Percentiles rank a stretch among this genome's conserved stretches.
Conservation (phyloP, 1,140 invertebrate genomes). For the Orius laevigatus region DNA sequence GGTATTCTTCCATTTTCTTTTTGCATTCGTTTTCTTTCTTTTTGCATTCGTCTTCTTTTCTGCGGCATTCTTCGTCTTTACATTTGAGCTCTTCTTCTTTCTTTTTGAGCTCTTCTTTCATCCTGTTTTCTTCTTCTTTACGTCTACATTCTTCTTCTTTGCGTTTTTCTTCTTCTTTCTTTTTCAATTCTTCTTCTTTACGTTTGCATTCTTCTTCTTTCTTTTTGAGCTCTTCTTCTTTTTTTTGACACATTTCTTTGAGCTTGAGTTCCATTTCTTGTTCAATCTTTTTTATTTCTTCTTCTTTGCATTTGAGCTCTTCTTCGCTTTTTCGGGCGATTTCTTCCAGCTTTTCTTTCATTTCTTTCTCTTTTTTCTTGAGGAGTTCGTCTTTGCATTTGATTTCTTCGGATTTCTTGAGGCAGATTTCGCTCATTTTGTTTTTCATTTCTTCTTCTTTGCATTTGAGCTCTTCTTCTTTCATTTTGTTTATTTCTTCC, state of each 20-base stretch:
- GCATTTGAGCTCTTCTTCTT: neutral
- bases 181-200: too few relatives aligned
- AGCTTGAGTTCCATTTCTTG: neutral
- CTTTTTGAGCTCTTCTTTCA: neutral
- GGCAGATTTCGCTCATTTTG: too few relatives aligned
- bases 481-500: neutral
- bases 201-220: neutral
- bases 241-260: neutral
- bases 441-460: neutral
- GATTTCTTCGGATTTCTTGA: too few relatives aligned
- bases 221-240: neutral
- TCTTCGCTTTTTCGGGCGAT: neutral
- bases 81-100: neutral
- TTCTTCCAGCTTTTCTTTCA: neutral
- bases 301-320: neutral
- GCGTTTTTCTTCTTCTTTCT: too few relatives aligned
- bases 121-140: neutral
- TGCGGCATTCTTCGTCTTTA: neutral
- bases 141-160: too few relatives aligned
- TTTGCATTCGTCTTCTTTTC: too few relatives aligned
- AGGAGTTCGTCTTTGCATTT: neutral
- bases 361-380: neutral
- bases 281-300: neutral
- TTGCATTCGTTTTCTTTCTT: too few relatives aligned
- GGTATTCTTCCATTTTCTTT: too few relatives aligned